Percentiles rank a stretch among this genome's conserved stretches.
These are phyloP conservation scores for Clivina fossor DNA, from an alignment of 2,888 invertebrate genomes.

Conservation along the genomic window DNA sequence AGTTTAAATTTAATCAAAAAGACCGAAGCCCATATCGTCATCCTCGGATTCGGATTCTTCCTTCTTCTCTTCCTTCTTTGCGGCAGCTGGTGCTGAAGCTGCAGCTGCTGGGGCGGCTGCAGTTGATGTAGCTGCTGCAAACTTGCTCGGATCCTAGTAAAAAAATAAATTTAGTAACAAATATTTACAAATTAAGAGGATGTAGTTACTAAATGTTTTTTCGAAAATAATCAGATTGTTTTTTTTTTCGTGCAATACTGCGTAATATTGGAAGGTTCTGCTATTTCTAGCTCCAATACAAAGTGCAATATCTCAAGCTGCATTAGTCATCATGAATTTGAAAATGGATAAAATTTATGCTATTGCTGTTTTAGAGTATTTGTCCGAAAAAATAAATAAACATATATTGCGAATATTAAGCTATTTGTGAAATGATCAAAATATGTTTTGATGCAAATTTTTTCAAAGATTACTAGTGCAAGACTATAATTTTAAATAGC, in stretches of 20 bases:
- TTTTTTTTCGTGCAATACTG: slow-evolving; percentile 36
- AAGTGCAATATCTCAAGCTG: slow-evolving; percentile 45
- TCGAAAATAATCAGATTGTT: slow-evolving; percentile 25
- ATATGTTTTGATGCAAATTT: too few relatives aligned
- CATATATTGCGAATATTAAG: too few relatives aligned
- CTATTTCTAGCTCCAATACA: slow-evolving; percentile 53
- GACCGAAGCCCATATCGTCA: slow-evolving; percentile 98
- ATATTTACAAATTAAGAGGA: slow-evolving; percentile 18
- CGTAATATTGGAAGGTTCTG: slow-evolving; percentile 52
- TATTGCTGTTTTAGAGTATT: too few relatives aligned
- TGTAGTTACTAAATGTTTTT: slow-evolving; percentile 8
- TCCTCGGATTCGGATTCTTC: slow-evolving; percentile 82
- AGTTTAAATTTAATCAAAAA: slow-evolving; percentile 71
- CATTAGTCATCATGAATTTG: slow-evolving; percentile 48
- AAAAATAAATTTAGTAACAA: slow-evolving; percentile 33
- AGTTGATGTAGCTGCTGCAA: slow-evolving; percentile 68
- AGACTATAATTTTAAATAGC: too few relatives aligned
- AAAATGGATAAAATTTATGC: too few relatives aligned
- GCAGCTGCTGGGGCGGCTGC: slow-evolving; percentile 65
- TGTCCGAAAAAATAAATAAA: too few relatives aligned
- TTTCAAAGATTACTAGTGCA: too few relatives aligned
- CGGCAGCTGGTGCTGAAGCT: slow-evolving; percentile 63
- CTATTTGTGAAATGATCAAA: too few relatives aligned
- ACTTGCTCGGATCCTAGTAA: slow-evolving; percentile 90
- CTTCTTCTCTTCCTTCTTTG: slow-evolving; percentile 77